Base-by-base conservation (phyloP, 1,140 invertebrate species). In the Akabosia matsudoensis region DNA sequence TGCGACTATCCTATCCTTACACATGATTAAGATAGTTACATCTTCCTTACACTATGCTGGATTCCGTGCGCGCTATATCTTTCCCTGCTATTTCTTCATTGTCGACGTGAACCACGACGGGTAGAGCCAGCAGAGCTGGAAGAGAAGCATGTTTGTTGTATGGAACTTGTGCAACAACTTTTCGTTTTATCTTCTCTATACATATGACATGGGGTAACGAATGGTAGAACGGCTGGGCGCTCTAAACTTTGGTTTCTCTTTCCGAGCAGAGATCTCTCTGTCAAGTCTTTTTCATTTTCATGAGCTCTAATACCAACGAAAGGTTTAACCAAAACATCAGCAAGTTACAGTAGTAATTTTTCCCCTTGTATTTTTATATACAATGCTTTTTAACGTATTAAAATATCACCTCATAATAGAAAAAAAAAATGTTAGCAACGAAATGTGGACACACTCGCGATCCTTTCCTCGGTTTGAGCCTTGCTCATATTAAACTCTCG, bases 231-330 rank as follows among this genome's bases (percentile, higher is more conserved):
- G 76, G 61, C 75, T 67, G 67, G 33, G 74, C 74, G 14, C 26
- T 24, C 54, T 33, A 22, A 31, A n/a, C 54, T 64, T 54, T 34
- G 61, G 26, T 31, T 56, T 64, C 18, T 75, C 31, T 67, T 67
- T 67, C 61, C 61, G 31, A 67, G 61, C 28, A 45, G 76, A 79
- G 78, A 81, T 79, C 76, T 81, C 76, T 70, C 78, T 81, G 80
- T 81, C 80, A 81, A 81, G 79, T 81, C 75, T 67, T 67, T 67
- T 67, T 30, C 80, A 81, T 79, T 78, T n/a, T 61, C 26, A 67
- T 67, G 26, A 67, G 26, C 61, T 30, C 7, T 30, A 28, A 7
- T 22, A 14, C 14, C 24, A 61, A 13, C 54, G n/a, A 14, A 61
- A 45, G n/a, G 10, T 51, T n/a, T n/a, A 51, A 14, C 54, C 14